Evolutionary conservation across 2,888 invertebrate genomes (phyloP), one percentile per base, ranked within the genome.

Genomic region (Ommatoiulus sabulosus): DNA sequence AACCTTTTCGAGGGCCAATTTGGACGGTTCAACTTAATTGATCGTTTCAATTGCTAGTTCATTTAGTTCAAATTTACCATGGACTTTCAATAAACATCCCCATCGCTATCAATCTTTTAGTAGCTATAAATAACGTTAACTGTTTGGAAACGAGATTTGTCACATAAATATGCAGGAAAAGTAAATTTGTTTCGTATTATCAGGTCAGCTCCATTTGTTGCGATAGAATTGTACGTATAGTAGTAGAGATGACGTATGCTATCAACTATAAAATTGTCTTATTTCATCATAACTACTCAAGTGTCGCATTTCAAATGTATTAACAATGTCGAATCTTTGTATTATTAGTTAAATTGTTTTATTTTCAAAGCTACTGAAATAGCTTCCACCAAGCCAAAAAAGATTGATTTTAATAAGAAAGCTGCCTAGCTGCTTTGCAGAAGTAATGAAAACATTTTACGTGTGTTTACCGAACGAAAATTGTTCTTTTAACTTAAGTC

Each of bases 21-120:
- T 72, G 72, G 17, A 24, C 24, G 20, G 17, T 72, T 72, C 6
- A 24, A 72, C 24, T 24, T 24, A 72, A 24, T 72, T 72, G 24
- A 72, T 72, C 72, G 72, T 72, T 72, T 24, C 24, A 63, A 24
- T 72, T 72, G 72, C 72, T 72, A 72, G 63, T 7, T 63, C 20
- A 63, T 20, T 63, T 63, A 20, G 63, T 63, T 63, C 63, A 20
- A 72, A 72, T 72, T 24, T 24, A 72, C 72, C 72, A 72, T 24
- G n/a, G 24, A 24, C 24, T 24, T 72, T 72, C 72, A 72, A 72
- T 72, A 24, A 72, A 72, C 72, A 72, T 24, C 72, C n/a, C 6
- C 72, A 72, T 72, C 72, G 8, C 24, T 72, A 63, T 24, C 72
- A 24, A 72, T 72, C 72, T 72, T 6, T 24, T 24, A 3, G 24